A percentile compares a stretch with the other conserved stretches of the same genome.
Evolutionary conservation across 37 sponge, comb jelly and placozoan species (phyloP).

Genomic region (Mnemiopsis leidyi): DNA sequence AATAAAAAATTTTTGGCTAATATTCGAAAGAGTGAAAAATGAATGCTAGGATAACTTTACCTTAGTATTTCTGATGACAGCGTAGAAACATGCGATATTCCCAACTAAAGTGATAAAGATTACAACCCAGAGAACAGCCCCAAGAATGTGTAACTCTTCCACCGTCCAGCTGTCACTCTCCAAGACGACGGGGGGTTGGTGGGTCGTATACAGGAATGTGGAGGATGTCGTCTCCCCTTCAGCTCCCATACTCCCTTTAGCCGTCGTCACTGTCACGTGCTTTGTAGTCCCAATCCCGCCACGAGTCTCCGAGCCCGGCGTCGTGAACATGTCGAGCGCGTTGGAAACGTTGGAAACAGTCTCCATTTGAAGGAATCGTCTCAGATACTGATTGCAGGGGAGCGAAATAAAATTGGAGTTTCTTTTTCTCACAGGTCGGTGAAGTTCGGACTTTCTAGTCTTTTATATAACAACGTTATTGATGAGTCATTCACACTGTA

Average conservation of each 20-base stretch:
- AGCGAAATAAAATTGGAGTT: too few relatives aligned
- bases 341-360: too few relatives aligned
- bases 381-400: too few relatives aligned
- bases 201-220: neutral
- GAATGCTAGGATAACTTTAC: too few relatives aligned
- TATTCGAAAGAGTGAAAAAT: too few relatives aligned
- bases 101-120: neutral
- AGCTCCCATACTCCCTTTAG: neutral
- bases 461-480: neutral
- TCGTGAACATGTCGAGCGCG: neutral
- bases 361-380: too few relatives aligned
- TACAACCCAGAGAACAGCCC: neutral
- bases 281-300: neutral
- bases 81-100: conserved; percentile 40
- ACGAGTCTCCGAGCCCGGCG: neutral
- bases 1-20: too few relatives aligned
- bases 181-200: neutral
- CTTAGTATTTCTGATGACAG: conserved; percentile 23
- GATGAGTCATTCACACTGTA: neutral
- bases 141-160: neutral
- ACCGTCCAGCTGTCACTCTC: neutral
- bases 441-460: neutral
- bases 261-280: neutral
- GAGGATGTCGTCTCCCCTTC: neutral
- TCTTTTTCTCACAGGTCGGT: too few relatives aligned